phyloP scores from a whole-genome alignment of 2,113 vertebrate genomes.

The Gobius niger region DNA sequence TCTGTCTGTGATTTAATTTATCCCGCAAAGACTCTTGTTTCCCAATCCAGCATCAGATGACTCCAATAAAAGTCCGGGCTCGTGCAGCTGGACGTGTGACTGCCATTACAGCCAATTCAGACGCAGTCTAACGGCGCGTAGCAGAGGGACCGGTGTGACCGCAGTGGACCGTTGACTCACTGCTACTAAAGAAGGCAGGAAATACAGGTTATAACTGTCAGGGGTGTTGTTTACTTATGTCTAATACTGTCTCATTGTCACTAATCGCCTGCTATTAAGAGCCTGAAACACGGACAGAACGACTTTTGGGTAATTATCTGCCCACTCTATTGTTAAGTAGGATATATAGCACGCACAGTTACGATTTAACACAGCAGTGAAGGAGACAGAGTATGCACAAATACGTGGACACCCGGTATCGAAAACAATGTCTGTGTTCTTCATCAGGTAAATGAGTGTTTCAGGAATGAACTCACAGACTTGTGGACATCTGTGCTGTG shows the following conservation, averaged over 20 bases:
- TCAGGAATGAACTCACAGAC: background rate
- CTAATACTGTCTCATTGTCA: background rate
- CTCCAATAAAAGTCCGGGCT: constrained; percentile 10
- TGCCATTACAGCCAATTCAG: background rate
- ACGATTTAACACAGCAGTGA: too few relatives aligned
- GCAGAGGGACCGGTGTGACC: constrained; percentile 46
- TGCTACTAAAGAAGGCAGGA: constrained; percentile 20
- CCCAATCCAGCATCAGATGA: constrained; percentile 36
- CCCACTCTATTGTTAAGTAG: too few relatives aligned
- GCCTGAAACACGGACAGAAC: background rate
- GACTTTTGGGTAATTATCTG: background rate
- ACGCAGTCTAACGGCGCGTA: constrained; percentile 3
- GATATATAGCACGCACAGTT: too few relatives aligned
- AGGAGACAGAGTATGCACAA: too few relatives aligned
- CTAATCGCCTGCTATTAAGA: background rate
- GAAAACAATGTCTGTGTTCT: too few relatives aligned
- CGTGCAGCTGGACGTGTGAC: too few relatives aligned
- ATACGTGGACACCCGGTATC: too few relatives aligned
- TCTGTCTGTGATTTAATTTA: constrained; percentile 22
- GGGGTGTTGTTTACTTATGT: constrained; percentile 16
- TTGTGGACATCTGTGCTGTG: constrained; percentile 51
- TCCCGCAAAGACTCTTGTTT: constrained; percentile 8
- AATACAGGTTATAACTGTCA: constrained; percentile 51
- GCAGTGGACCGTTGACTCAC: constrained; percentile 27
- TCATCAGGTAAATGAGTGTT: background rate